These are phyloP conservation scores for Nettapus auritus DNA, from an alignment of 2,113 vertebrate species.

Conservation along the genomic window DNA sequence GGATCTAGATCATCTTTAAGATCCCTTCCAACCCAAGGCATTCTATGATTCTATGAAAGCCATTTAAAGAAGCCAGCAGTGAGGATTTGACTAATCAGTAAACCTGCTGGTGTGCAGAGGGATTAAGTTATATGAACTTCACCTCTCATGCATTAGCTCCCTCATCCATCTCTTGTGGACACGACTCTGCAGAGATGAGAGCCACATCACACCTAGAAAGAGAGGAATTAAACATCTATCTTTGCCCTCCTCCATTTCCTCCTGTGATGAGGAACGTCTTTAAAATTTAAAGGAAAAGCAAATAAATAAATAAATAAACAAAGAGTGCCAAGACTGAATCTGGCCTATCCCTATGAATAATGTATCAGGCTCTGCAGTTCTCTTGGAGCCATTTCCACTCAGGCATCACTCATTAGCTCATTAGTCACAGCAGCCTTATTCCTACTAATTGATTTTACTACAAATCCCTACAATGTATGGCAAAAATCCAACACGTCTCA, in stretches of 20 bases:
- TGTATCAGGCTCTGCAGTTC: conserved; percentile 18
- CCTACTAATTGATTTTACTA: conserved; percentile 60
- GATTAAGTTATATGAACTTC: not conserved
- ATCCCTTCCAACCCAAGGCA: no score
- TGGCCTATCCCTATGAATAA: conserved; percentile 8
- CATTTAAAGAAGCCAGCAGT: not conserved
- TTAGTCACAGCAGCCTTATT: conserved; percentile 58
- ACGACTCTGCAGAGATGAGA: not conserved
- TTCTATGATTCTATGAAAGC: not conserved
- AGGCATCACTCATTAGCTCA: conserved; percentile 44
- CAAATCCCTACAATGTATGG: conserved; percentile 10
- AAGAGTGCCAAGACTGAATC: not conserved
- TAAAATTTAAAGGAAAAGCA: not conserved
- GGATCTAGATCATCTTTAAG: no score
- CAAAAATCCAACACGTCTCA: not conserved
- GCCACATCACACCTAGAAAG: not conserved
- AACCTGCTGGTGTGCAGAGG: not conserved
- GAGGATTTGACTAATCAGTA: not conserved
- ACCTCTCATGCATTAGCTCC: not conserved
- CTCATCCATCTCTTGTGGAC: not conserved
- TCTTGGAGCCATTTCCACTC: not conserved
- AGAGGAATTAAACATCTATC: not conserved
- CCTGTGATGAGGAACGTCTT: fast-evolving
- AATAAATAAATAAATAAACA: not conserved
- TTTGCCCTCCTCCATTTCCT: not conserved